Evolutionary conservation across 2,797 vertebrate species (phyloP).

Genomic region (Acanthornis magna): DNA sequence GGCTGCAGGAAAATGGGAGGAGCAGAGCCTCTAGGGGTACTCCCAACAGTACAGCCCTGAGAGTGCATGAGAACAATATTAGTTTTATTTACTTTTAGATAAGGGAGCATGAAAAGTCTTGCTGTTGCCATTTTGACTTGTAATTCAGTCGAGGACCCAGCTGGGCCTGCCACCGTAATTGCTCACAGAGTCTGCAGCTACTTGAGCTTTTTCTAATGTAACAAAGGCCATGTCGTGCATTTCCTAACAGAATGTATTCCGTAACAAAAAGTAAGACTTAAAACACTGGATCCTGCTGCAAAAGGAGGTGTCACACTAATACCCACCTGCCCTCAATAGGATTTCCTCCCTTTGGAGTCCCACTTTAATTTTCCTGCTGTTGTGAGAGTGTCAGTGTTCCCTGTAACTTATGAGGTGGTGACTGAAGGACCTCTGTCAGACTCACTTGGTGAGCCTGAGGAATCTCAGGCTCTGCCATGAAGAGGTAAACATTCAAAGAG

Average conservation of each 20-base stretch:
- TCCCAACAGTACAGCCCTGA: not conserved
- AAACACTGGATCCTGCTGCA: not conserved
- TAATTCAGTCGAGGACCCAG: not conserved
- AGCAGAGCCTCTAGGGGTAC: not conserved
- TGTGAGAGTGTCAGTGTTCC: not conserved
- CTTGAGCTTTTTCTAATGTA: not conserved
- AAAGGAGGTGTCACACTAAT: not conserved
- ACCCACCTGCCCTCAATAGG: not conserved
- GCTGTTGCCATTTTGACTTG: not conserved
- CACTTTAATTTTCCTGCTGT: not conserved
- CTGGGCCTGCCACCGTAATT: not conserved
- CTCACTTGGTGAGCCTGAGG: not conserved
- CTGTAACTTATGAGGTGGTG: not conserved
- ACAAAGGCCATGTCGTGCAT: not conserved
- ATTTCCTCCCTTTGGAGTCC: not conserved
- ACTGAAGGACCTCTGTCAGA: not conserved
- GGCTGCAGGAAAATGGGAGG: not conserved
- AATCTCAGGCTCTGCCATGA: not conserved
- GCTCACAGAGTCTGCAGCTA: not conserved
- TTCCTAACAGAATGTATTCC: not conserved
- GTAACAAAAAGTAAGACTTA: not conserved
- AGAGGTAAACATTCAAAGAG: not conserved
- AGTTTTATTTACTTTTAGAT: not conserved
- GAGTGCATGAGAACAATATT: not conserved
- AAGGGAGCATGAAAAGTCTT: not conserved